These are phyloP conservation scores for Bujurquina vittata DNA, from an alignment of 2,113 vertebrate genomes.

Conservation along the genomic window DNA sequence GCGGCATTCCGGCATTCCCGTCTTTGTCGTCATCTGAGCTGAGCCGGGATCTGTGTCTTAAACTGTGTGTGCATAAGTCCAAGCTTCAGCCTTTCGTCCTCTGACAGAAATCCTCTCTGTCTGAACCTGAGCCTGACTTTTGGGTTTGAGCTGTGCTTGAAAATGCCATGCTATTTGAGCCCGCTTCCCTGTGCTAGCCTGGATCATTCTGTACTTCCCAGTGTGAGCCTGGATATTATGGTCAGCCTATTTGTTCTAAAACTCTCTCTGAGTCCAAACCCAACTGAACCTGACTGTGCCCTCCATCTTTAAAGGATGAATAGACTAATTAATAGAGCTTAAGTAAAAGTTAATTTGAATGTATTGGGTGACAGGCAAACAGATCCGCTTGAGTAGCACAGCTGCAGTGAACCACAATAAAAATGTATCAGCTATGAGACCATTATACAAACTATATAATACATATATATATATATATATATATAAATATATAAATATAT, in stretches of 20 bases:
- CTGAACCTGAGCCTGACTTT: not conserved
- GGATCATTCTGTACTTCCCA: not conserved
- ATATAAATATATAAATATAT: too few species aligned
- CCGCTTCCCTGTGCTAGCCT: not conserved
- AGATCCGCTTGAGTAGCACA: not conserved
- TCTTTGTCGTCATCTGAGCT: not conserved
- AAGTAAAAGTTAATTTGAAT: not conserved
- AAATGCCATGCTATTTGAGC: not conserved
- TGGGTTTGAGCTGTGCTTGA: not conserved
- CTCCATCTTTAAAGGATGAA: not conserved
- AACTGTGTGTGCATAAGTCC: not conserved
- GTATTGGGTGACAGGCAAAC: not conserved
- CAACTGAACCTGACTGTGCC: not conserved
- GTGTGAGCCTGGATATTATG: not conserved
- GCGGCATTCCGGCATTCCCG: not conserved
- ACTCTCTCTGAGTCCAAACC: not conserved
- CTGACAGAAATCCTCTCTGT: too few species aligned
- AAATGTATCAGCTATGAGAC: not conserved
- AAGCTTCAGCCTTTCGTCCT: too few species aligned
- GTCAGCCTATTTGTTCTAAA: not conserved
- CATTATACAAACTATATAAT: too few species aligned
- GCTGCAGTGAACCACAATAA: not conserved
- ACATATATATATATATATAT: too few species aligned
- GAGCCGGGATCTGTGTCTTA: not conserved
- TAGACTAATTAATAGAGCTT: not conserved